Base-by-base conservation (phyloP, 30 jellyfish, hydroid and myxozoan genomes). In the Clytia hemisphaerica region DNA sequence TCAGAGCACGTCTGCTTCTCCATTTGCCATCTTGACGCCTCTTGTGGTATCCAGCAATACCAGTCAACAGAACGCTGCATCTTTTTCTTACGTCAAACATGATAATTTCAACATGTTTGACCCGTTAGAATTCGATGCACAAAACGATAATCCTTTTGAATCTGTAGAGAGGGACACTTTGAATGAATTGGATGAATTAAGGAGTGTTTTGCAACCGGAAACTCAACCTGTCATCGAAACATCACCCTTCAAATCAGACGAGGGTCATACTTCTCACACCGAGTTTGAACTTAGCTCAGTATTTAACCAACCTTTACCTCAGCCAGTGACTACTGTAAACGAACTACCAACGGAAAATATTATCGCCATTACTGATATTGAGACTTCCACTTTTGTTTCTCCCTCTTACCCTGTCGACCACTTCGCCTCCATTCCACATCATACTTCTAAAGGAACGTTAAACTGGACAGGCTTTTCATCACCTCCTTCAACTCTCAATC, bases 41-140 rank as follows among this genome's bases (percentile, higher is more conserved):
- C n/a, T n/a, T n/a, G n/a, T n/a, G n/a, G n/a, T n/a, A n/a, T n/a
- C n/a, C n/a, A n/a, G n/a, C n/a, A n/a, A n/a, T n/a, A n/a, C n/a
- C n/a, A n/a, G n/a, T n/a, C n/a, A n/a, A n/a, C n/a, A n/a, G n/a
- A n/a, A n/a, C n/a, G n/a, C n/a, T n/a, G n/a, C n/a, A n/a, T n/a
- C n/a, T n/a, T n/a, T n/a, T n/a, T n/a, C n/a, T n/a, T n/a, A n/a
- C n/a, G n/a, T n/a, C 10, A 40, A 40, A 40, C n/a, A n/a, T n/a
- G 15, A 40, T 10, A n/a, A 40, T 40, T n/a, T 40, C 10, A 7
- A 10, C 10, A 40, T 40, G 10, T 40, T 10, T n/a, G n/a, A n/a
- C n/a, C n/a, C n/a, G n/a, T 82, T 88, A 33, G 97, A 88, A 55
- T 88, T 88, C 75, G 97, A 88, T 58, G 92, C 72, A 27, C 71